Evolutionary conservation across 2,888 invertebrate genomes (phyloP).

Genomic region (Agapostemon virescens): DNA sequence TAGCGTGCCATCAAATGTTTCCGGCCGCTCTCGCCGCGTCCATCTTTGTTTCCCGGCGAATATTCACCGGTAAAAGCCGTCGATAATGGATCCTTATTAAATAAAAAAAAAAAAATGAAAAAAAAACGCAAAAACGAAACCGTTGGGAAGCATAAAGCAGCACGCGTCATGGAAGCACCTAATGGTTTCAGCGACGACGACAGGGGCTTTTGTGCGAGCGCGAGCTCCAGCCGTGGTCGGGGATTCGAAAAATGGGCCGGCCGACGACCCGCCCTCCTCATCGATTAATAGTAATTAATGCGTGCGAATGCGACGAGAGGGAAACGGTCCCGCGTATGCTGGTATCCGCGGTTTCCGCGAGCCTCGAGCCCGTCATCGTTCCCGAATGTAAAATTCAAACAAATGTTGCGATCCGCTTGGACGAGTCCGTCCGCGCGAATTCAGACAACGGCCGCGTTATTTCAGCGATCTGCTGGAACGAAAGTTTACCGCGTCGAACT

Average conservation of each 20-base stretch:
- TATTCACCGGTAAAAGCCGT: conserved; percentile 42
- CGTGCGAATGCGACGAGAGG: not conserved
- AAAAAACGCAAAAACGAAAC: not conserved
- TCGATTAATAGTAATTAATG: conserved; percentile 22
- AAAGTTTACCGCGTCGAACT: not conserved
- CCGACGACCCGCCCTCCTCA: not conserved
- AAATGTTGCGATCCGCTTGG: not conserved
- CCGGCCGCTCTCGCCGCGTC: conserved; percentile 1
- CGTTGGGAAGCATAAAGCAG: conserved; percentile 3
- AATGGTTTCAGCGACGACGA: conserved; percentile 23
- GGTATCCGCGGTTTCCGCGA: not conserved
- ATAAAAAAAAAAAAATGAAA: not conserved
- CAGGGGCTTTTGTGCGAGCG: conserved; percentile 10
- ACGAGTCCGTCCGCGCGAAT: not conserved
- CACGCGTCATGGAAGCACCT: conserved; percentile 20
- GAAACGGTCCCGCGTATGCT: not conserved
- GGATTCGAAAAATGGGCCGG: conserved; percentile 22
- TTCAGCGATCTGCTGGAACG: not conserved
- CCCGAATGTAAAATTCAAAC: not conserved
- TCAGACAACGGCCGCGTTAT: not conserved
- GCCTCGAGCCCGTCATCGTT: not conserved
- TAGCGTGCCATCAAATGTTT: conserved; percentile 19
- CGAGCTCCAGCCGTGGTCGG: not conserved
- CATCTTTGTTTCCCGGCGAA: conserved; percentile 20
- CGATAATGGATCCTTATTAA: conserved; percentile 46